Evolutionary conservation across 1,140 invertebrate genomes (phyloP).

Genomic region (Microplitis demolitor): DNA sequence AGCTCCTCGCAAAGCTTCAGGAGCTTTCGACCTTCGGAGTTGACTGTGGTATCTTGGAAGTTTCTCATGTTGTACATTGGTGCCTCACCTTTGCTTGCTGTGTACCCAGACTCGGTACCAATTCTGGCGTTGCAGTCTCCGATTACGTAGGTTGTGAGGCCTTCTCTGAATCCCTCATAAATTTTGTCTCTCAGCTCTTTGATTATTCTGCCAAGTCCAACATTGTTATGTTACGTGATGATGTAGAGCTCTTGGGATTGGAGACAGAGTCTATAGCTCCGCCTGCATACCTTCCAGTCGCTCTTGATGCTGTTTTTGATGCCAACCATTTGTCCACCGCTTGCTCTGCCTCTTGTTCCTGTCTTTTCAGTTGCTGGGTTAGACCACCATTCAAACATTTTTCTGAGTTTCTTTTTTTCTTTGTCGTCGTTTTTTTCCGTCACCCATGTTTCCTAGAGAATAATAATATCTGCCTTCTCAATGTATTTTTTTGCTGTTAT

Average conservation of each 20-base stretch:
- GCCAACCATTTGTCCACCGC: constrained; percentile 29
- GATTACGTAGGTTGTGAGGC: background rate
- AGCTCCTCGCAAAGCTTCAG: constrained; percentile 19
- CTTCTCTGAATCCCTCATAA: constrained; percentile 10
- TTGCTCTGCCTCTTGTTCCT: constrained; percentile 30
- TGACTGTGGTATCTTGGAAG: constrained; percentile 17
- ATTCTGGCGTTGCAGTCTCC: constrained; percentile 33
- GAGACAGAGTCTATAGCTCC: constrained; percentile 8
- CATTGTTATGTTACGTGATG: constrained; percentile 25
- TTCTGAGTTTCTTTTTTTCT: constrained; percentile 2
- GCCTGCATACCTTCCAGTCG: background rate
- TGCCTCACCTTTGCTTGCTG: background rate
- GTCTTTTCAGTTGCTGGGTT: constrained; percentile 13
- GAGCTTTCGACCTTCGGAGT: constrained; percentile 24
- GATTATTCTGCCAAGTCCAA: constrained; percentile 1
- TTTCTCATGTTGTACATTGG: background rate
- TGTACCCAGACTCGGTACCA: constrained; percentile 4
- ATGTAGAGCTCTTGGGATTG: background rate
- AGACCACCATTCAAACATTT: constrained; percentile 24
- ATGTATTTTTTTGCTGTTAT: constrained; percentile 23
- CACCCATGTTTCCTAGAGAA: constrained; percentile 32
- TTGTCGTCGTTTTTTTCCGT: constrained; percentile 19
- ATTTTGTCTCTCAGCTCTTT: constrained; percentile 8
- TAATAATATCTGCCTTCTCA: constrained; percentile 17
- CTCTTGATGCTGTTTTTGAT: constrained; percentile 18